Conservation (phyloP, 2,797 vertebrate species). For the Schizopygopsis pylzovi region DNA sequence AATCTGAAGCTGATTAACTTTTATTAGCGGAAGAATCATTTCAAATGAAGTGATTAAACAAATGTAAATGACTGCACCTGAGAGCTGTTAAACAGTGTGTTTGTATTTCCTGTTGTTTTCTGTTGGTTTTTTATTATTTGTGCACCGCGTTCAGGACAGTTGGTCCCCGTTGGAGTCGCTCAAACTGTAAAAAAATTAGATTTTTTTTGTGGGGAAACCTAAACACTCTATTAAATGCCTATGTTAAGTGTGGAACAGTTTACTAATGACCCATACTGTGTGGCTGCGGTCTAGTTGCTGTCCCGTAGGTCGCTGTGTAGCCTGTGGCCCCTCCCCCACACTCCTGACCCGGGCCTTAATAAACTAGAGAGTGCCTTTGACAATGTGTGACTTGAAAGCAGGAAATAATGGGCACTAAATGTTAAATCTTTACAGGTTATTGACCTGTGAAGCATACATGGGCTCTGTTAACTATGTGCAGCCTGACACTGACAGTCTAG, state of each 20-base stretch:
- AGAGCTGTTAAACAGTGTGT: constrained; percentile 72
- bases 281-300: constrained; percentile 65
- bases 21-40: constrained; percentile 65
- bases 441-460: constrained; percentile 68
- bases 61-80: constrained; percentile 78
- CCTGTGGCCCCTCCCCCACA: constrained; percentile 52
- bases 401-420: constrained; percentile 83
- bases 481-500: constrained; percentile 21
- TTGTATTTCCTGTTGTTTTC: constrained; percentile 69
- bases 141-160: constrained; percentile 36
- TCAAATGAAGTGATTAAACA: constrained; percentile 73
- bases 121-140: constrained; percentile 54
- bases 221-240: background rate
- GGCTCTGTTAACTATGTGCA: constrained; percentile 55
- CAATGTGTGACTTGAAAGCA: constrained; percentile 82
- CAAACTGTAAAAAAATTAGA: background rate
- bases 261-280: constrained; percentile 49
- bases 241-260: constrained; percentile 44
- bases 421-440: constrained; percentile 82
- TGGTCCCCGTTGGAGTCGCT: constrained; percentile 41
- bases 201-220: background rate
- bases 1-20: constrained; percentile 74
- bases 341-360: constrained; percentile 71
- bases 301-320: constrained; percentile 63
- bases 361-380: constrained; percentile 77